Conservation (phyloP, 2,113 vertebrate genomes). For the Gobio gobio region DNA sequence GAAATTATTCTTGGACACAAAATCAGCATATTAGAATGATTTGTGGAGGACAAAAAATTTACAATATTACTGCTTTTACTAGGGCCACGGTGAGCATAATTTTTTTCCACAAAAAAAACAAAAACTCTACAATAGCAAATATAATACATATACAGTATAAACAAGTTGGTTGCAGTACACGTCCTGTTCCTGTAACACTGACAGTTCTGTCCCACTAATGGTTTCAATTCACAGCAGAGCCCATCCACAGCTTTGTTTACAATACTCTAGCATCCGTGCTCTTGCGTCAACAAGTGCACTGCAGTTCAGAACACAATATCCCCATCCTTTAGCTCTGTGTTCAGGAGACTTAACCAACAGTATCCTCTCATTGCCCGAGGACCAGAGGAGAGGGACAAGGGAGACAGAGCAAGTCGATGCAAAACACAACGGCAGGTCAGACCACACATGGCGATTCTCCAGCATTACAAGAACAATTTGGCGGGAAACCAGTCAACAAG, state of each 20-base stretch:
- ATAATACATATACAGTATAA: background rate
- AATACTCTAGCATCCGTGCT: constrained; percentile 16
- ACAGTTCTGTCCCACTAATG: background rate
- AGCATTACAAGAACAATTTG: background rate
- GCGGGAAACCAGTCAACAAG: background rate
- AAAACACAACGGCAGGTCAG: constrained; percentile 17
- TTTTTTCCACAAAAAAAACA: no score
- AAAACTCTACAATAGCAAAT: no score
- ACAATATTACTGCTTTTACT: no score
- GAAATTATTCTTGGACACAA: background rate
- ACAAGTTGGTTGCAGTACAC: background rate
- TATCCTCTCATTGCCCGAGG: background rate
- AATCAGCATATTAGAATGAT: background rate
- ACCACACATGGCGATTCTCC: constrained; percentile 4
- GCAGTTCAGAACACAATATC: constrained; percentile 24
- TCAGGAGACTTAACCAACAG: constrained; percentile 20
- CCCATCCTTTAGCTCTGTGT: constrained; percentile 8
- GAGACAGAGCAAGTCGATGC: background rate
- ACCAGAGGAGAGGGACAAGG: background rate
- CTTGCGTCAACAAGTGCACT: constrained; percentile 6
- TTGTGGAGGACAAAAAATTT: no score
- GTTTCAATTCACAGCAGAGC: background rate
- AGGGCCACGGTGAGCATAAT: no score
- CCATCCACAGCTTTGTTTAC: constrained; percentile 22
- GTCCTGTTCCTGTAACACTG: background rate